A percentile compares a stretch with the other conserved stretches of the same genome.
Conservation (phyloP, 1,140 invertebrate species). For the Trichomalopsis sarcophagae region DNA sequence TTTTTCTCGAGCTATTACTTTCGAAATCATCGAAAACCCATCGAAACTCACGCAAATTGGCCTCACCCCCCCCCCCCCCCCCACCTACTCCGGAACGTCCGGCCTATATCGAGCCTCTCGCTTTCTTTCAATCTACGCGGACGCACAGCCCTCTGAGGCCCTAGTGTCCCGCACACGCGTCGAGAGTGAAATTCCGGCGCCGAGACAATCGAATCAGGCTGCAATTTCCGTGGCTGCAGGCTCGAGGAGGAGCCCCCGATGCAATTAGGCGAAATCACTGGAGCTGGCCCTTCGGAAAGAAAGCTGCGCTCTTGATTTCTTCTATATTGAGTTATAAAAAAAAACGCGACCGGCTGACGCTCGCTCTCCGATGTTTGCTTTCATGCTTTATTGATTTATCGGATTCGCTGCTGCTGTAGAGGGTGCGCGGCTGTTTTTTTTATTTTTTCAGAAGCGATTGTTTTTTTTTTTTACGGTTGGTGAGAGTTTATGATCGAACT, state of each 20-base stretch:
- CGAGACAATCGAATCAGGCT: slow-evolving; percentile 45
- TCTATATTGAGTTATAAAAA: no score
- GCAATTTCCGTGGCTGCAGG: slow-evolving; percentile 35
- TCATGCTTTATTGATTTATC: no score
- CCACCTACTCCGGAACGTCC: neutral
- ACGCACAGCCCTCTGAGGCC: no score
- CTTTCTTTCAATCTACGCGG: neutral
- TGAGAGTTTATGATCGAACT: no score
- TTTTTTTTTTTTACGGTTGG: no score
- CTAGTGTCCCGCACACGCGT: no score
- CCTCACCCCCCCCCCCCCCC: no score
- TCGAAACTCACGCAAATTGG: neutral
- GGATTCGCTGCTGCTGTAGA: no score
- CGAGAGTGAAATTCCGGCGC: neutral
- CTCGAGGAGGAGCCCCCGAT: neutral
- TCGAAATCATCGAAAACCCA: neutral
- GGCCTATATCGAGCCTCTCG: neutral
- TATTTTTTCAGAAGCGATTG: no score
- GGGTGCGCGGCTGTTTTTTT: no score
- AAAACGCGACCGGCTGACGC: no score
- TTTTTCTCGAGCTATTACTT: neutral
- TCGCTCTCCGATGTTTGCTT: no score
- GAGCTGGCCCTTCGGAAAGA: neutral
- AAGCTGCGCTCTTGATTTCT: neutral
- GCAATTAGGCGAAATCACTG: slow-evolving; percentile 31